phyloP scores from a whole-genome alignment of 2,888 invertebrate genomes.

The Dolomedes plantarius region DNA sequence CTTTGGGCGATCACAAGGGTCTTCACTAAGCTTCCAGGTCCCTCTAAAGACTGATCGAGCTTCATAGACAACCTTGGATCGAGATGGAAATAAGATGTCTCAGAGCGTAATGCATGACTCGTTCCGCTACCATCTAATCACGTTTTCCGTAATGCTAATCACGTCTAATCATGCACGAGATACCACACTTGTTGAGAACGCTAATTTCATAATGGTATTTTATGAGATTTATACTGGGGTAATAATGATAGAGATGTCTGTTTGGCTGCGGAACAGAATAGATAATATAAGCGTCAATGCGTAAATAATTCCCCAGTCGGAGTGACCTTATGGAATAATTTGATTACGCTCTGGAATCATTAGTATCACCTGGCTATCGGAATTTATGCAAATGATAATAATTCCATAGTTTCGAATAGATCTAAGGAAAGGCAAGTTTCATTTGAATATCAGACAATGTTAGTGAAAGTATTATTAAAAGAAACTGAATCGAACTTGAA shows the following conservation, averaged over 20 bases:
- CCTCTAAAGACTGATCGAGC: neutral
- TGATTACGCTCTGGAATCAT: neutral
- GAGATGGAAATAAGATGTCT: constrained; percentile 19
- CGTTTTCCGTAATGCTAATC: constrained; percentile 18
- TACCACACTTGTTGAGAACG: neutral
- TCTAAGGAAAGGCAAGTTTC: no score
- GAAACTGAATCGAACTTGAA: no score
- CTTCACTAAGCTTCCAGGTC: neutral
- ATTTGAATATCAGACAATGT: no score
- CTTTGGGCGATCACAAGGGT: neutral
- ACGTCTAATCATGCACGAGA: neutral
- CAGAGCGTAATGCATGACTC: constrained; percentile 15
- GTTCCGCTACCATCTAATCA: constrained; percentile 21
- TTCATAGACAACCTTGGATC: constrained; percentile 26
- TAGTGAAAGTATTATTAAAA: no score
- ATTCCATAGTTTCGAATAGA: no score
- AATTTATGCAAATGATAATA: neutral
- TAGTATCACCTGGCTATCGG: neutral
- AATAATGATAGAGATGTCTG: neutral
- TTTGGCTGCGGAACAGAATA: no score
- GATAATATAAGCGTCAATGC: neutral
- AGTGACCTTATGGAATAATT: neutral
- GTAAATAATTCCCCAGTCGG: neutral
- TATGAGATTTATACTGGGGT: neutral
- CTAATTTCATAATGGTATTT: neutral